Conservation (phyloP, 1,140 invertebrate species). For the Bombus turneri region DNA sequence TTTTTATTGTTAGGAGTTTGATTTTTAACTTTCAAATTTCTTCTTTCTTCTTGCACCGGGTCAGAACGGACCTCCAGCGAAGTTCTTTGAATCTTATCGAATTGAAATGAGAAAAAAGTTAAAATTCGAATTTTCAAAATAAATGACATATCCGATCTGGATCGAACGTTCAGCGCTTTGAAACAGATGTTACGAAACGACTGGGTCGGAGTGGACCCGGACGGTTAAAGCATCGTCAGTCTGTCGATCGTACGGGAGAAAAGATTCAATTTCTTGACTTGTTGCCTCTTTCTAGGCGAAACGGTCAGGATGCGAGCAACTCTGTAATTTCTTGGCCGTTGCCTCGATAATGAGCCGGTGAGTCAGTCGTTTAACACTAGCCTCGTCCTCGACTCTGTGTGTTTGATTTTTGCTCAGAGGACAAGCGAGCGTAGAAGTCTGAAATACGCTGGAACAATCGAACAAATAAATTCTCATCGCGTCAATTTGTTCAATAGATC, state of each 20-base stretch:
- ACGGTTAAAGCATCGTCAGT: too few species aligned
- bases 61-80: too few species aligned
- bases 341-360: conserved; percentile 19
- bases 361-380: conserved; percentile 23
- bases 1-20: too few species aligned
- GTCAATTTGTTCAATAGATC: neutral
- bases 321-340: conserved; percentile 6
- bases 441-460: neutral
- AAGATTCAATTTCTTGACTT: neutral
- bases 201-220: too few species aligned
- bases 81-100: too few species aligned
- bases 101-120: too few species aligned
- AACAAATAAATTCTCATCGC: neutral
- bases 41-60: too few species aligned
- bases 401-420: neutral
- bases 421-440: neutral
- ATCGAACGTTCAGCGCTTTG: too few species aligned
- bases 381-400: neutral
- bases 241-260: neutral
- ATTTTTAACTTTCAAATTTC: too few species aligned
- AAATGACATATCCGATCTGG: too few species aligned
- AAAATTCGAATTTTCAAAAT: too few species aligned
- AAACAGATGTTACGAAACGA: too few species aligned
- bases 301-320: neutral
- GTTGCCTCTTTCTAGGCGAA: neutral